Base-by-base conservation (phyloP, 2,797 vertebrate genomes). In the Eulemur rubriventer region DNA sequence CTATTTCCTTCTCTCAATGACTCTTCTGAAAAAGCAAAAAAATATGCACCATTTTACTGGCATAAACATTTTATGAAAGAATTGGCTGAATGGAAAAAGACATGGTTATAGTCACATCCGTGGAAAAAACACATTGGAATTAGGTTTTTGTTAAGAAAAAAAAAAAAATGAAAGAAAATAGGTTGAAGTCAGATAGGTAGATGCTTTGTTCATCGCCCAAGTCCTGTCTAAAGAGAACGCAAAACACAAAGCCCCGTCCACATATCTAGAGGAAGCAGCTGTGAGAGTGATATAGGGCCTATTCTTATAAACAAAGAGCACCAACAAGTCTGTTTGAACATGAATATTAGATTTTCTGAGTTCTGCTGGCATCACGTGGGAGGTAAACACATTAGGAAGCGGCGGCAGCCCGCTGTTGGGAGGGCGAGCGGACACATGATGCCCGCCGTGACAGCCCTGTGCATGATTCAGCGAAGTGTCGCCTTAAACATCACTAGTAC, bases 261-360 rank as follows among this genome's bases (percentile, higher is more conserved):
- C 89, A 3, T 98, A 98, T 98, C 98, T 98, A 97, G 95, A 98
- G 98, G 98, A 99, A 99, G 98, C 99, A 99, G 98, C 98, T 98
- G 99, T 91, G 59, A 50, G 88, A 46, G 94, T 95, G 98, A 99
- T 99, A 98, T 0, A 95, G 96, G 97, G 67, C 94, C 94, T 91
- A 94, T 98, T 98, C 98, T 98, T 96, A 96, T 96, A 98, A 99
- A 98, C 98, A 98, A 98, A 98, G 98, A 97, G 92, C 96, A 98
- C 96, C 97, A 98, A 83, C 98, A 96, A 98, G 98, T 97, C 98
- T 97, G 94, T 96, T 93, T 82, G 96, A 97, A 86, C 96, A 98
- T 94, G 98, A 98, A 98, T 98, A 98, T 98, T 99, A 98, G 98
- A 98, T 98, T 98, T 98, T 97, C 97, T 94, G 96, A 95, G 97